A percentile compares a stretch with the other conserved stretches of the same genome.
Conservation (phyloP, 2,888 invertebrate species). For the Nezara viridula region DNA sequence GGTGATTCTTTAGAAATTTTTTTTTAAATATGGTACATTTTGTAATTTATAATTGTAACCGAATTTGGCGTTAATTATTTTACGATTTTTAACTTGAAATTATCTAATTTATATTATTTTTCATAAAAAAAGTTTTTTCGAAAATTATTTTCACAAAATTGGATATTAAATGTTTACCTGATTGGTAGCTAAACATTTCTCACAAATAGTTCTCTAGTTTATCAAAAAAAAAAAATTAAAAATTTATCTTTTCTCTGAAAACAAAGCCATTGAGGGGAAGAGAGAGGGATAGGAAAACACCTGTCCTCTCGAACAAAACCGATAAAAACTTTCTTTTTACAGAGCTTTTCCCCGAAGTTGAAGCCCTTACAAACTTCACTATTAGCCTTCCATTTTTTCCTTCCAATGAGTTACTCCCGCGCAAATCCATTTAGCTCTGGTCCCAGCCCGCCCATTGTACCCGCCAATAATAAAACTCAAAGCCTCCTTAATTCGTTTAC, state of each 20-base stretch:
- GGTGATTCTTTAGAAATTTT: no score
- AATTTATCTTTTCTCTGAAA: background rate
- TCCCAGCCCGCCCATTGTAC: constrained; percentile 59
- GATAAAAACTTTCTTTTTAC: background rate
- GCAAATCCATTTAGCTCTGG: constrained; percentile 59
- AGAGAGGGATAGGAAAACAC: background rate
- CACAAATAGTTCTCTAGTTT: background rate
- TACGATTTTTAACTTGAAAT: no score
- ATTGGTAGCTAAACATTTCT: no score
- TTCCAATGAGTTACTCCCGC: constrained; percentile 59
- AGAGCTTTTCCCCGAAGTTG: background rate
- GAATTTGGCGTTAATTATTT: no score
- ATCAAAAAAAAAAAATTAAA: background rate
- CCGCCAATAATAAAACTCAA: constrained; percentile 64
- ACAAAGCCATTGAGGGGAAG: background rate
- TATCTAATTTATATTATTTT: no score
- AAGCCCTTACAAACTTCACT: constrained; percentile 10
- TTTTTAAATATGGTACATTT: no score
- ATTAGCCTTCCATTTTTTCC: constrained; percentile 42
- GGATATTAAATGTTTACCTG: no score
- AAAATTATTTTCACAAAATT: no score
- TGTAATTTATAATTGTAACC: no score
- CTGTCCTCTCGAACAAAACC: background rate
- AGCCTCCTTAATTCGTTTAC: constrained; percentile 59
- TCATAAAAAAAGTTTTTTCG: no score